phyloP scores from a whole-genome alignment of 2,888 invertebrate species.

The Oligia latruncula region DNA sequence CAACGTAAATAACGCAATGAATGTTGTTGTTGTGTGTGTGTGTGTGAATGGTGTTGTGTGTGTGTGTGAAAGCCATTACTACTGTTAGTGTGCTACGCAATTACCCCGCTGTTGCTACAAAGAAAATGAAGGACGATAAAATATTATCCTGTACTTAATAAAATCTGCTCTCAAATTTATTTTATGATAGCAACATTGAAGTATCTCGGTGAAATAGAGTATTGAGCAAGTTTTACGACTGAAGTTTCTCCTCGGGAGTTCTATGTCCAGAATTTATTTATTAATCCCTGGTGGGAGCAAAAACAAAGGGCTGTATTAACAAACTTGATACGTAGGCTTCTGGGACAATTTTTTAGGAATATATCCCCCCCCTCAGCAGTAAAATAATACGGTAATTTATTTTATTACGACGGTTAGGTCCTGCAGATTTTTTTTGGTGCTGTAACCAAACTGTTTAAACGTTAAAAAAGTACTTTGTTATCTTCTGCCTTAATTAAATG shows the following conservation, averaged over 20 bases:
- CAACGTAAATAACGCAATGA: neutral
- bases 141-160: constrained; percentile 25
- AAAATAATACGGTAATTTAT: neutral
- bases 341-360: constrained; percentile 1
- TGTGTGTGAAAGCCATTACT: neutral
- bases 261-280: constrained; percentile 58
- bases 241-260: constrained; percentile 56
- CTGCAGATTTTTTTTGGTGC: no score
- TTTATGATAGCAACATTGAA: constrained; percentile 49
- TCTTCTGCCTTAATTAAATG: neutral
- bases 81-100: neutral
- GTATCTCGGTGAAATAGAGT: constrained; percentile 44
- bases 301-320: constrained; percentile 33
- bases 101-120: neutral
- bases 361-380: neutral
- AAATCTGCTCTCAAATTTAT: constrained; percentile 46
- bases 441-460: neutral
- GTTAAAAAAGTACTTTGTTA: neutral
- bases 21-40: no score
- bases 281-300: constrained; percentile 28
- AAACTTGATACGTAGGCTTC: constrained; percentile 25
- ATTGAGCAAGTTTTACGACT: constrained; percentile 57
- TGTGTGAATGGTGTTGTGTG: no score
- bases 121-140: constrained; percentile 8
- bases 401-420: neutral